These are phyloP conservation scores for Leptodactylus fallax DNA, from an alignment of 2,797 vertebrate species.

Conservation along the genomic window DNA sequence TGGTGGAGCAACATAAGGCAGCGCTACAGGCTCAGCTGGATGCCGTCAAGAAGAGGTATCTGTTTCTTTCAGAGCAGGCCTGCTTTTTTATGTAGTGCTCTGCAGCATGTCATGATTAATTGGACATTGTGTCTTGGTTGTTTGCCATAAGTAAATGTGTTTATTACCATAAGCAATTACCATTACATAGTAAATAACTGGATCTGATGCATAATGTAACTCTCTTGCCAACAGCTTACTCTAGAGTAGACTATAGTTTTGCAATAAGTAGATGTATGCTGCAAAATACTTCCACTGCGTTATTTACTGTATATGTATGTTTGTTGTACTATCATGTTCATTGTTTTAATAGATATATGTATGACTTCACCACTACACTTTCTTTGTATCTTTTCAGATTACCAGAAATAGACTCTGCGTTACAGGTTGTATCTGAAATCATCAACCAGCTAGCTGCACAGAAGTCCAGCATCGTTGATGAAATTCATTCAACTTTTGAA, in stretches of 20 bases:
- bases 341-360: background rate
- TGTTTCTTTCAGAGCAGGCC: background rate
- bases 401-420: slow-evolving; percentile 92
- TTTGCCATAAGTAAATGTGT: background rate
- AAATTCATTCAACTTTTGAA: slow-evolving; percentile 92
- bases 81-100: background rate
- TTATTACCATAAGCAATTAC: background rate
- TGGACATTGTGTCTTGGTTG: background rate
- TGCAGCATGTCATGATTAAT: background rate
- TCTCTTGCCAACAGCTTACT: background rate
- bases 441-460: slow-evolving; percentile 93
- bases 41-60: slow-evolving; percentile 90
- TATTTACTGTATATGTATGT: background rate
- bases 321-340: background rate
- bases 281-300: too few species aligned
- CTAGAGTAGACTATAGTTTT: background rate
- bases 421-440: slow-evolving; percentile 93
- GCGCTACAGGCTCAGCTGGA: slow-evolving; percentile 91
- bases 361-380: background rate
- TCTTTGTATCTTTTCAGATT: slow-evolving; percentile 76
- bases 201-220: background rate
- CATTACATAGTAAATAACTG: background rate
- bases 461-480: slow-evolving; percentile 92
- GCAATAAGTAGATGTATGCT: too few species aligned
- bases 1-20: slow-evolving; percentile 95